Conservation (phyloP, 2,797 vertebrate genomes). For the Poecilia wingei region DNA sequence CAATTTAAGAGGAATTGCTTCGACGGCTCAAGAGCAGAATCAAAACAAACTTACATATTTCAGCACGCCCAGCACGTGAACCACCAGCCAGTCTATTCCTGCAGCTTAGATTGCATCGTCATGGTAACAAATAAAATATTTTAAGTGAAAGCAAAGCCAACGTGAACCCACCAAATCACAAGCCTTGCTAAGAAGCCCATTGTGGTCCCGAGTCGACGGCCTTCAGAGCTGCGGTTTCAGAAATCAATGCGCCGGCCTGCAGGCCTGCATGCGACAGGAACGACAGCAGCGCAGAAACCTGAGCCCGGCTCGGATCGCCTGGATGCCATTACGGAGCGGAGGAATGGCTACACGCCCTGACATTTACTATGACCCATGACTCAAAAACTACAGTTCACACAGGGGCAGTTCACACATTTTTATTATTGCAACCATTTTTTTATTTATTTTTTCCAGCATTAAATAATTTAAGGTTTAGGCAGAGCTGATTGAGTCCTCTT, state of each 20-base stretch:
- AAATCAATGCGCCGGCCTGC: slow-evolving; percentile 68
- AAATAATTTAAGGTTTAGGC: slow-evolving; percentile 43
- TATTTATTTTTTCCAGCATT: slow-evolving; percentile 26
- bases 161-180: slow-evolving; percentile 30
- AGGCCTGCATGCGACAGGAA: slow-evolving; percentile 54
- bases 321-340: slow-evolving; percentile 51
- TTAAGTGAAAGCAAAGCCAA: slow-evolving; percentile 33
- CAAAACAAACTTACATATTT: slow-evolving; percentile 27
- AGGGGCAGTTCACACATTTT: slow-evolving; percentile 21
- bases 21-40: slow-evolving; percentile 11
- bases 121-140: slow-evolving; percentile 24
- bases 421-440: neutral
- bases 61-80: slow-evolving; percentile 27
- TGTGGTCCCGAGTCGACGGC: slow-evolving; percentile 43
- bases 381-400: slow-evolving; percentile 24
- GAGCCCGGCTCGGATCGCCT: slow-evolving; percentile 67
- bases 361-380: slow-evolving; percentile 5
- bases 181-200: slow-evolving; percentile 49
- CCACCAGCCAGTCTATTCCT: slow-evolving; percentile 45
- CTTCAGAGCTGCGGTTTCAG: slow-evolving; percentile 52
- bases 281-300: slow-evolving; percentile 66
- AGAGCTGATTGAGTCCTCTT: slow-evolving; percentile 28
- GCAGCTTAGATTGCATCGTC: slow-evolving; percentile 39
- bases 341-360: slow-evolving; percentile 16
- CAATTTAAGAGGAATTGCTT: neutral